Percentiles rank a stretch among this genome's conserved stretches.
phyloP scores from a whole-genome alignment of 2,888 invertebrate genomes.

The Amphipoea lucens region DNA sequence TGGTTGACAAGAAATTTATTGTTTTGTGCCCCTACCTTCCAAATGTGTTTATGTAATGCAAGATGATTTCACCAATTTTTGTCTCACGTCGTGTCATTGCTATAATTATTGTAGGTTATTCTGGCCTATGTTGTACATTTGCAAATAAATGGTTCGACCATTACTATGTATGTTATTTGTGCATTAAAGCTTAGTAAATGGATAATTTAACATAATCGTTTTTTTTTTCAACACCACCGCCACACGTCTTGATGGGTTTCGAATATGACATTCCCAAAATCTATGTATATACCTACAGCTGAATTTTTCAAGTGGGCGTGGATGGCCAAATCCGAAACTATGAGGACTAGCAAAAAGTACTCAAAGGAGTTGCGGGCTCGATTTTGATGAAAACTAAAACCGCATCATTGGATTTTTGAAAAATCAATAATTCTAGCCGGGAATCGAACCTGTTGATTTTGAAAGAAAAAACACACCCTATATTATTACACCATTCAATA shows the following conservation, averaged over 20 bases:
- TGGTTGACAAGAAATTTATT: conserved; percentile 14
- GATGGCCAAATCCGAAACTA: too few relatives aligned
- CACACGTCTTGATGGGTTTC: neutral
- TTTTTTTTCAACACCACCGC: neutral
- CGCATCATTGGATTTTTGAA: too few relatives aligned
- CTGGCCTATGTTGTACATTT: conserved; percentile 82
- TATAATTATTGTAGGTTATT: conserved; percentile 57
- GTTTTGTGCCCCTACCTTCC: conserved; percentile 4
- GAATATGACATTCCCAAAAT: neutral
- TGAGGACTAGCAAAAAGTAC: too few relatives aligned
- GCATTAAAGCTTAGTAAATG: conserved; percentile 89
- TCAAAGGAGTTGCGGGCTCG: too few relatives aligned
- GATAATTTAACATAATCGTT: conserved; percentile 70
- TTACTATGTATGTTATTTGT: conserved; percentile 83
- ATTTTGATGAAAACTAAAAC: too few relatives aligned
- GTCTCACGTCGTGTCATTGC: conserved; percentile 60
- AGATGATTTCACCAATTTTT: conserved; percentile 13
- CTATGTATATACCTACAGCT: too few relatives aligned
- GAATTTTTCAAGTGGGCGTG: too few relatives aligned
- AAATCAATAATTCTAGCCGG: too few relatives aligned
- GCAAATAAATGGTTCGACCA: conserved; percentile 82
- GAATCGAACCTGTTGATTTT: too few relatives aligned
- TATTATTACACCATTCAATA: too few relatives aligned
- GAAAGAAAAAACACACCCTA: too few relatives aligned
- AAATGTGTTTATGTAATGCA: conserved; percentile 23